A percentile compares a stretch with the other conserved stretches of the same genome.
Evolutionary conservation across 2,797 vertebrate genomes (phyloP).

Genomic region (Neomorphus geoffroyi): DNA sequence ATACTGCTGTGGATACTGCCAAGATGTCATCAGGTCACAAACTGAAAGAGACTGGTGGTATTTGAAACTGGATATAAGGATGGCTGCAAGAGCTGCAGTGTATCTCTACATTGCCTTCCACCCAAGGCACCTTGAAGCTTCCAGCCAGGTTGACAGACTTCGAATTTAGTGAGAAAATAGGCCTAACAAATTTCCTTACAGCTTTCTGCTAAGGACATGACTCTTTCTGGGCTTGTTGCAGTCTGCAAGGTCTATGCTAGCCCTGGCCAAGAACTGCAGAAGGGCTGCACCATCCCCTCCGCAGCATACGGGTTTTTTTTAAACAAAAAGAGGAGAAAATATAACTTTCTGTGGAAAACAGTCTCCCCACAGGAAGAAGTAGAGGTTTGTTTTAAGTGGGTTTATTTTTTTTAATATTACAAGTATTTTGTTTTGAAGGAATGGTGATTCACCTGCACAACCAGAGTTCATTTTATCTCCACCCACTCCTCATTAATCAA

Average conservation of each 20-base stretch:
- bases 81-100: neutral
- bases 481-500: constrained; percentile 56
- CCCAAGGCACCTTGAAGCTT: neutral
- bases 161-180: constrained; percentile 29
- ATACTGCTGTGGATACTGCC: rapidly evolving
- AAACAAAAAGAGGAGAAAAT: neutral
- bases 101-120: neutral
- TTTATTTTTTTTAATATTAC: constrained; percentile 5
- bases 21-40: rapidly evolving
- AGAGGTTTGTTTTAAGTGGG: constrained; percentile 63
- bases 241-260: neutral
- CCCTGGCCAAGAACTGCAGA: neutral
- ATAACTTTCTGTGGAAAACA: constrained; percentile 21
- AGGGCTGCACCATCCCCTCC: neutral
- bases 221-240: neutral
- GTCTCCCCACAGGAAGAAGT: constrained; percentile 41
- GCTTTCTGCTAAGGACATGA: neutral
- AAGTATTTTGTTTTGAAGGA: constrained; percentile 56
- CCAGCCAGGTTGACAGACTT: neutral
- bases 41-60: neutral
- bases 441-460: constrained; percentile 66
- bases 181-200: neutral
- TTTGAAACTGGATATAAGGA: neutral
- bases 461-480: constrained; percentile 65
- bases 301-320: too few species aligned